Base-by-base conservation (phyloP, 1,140 invertebrate species). In the Ceratina japonica region DNA sequence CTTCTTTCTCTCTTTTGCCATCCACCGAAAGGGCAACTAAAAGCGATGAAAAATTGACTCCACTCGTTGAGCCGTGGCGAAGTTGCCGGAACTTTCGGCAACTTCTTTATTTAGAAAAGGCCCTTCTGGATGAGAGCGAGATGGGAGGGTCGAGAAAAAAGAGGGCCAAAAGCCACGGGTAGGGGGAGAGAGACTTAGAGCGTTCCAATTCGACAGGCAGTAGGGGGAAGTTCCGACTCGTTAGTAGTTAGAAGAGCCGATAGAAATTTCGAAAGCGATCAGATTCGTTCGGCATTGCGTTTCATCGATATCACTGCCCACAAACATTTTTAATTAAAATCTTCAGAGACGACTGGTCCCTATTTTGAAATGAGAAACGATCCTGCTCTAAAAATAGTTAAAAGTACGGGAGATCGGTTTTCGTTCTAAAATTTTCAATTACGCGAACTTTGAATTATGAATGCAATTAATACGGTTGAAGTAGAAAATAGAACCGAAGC, bases 21-120 rank as follows among this genome's bases (percentile, higher is more conserved):
- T 86, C 79, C 84, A 61, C 83, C 76, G 61, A 85, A 85, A 85
- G 73, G 85, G 80, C 83, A 83, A 85, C 84, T 87, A 80, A 87
- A 85, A 86, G 84, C 81, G 83, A 90, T 89, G 89, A 90, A 89
- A 90, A 90, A 90, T 87, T 89, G 89, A 89, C 89, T 90, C 75
- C 49, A 79, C 82, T 89, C 83, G 86, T 85, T 81, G 79, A 87
- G 79, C 83, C 70, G 76, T 71, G 73, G 72, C 74, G 75, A 79
- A 91, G 86, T 90, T 90, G 80, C 80, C 72, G 70, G 65, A 90
- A 89, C 82, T 90, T 90, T 74, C 61, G 79, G 64, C 79, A 85
- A 87, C 84, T 88, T 86, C 78, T 79, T 75, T 80, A 73, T 83
- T 83, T 73, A 88, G 83, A 62, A 59, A 87, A 87, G 83, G 80